Conservation (phyloP, 2,888 invertebrate genomes). For the Trachelus troglodyta region DNA sequence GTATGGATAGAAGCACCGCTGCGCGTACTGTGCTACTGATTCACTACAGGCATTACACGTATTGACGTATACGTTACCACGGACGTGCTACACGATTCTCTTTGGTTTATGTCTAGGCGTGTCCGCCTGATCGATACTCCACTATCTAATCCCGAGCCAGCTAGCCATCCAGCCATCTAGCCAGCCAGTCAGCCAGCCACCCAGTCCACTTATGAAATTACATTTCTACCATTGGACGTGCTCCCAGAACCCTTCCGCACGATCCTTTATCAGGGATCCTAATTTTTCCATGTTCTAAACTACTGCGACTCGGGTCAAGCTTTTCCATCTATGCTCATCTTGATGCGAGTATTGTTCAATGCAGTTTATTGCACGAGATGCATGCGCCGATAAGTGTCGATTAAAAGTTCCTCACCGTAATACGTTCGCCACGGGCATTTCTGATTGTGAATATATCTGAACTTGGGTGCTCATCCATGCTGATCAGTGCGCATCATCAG, state of each 20-base stretch:
- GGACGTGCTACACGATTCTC: conserved; percentile 55
- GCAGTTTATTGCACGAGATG: not conserved
- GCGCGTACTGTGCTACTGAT: conserved; percentile 46
- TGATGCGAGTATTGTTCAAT: not conserved
- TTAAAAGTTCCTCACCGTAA: not conserved
- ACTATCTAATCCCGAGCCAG: conserved; percentile 44
- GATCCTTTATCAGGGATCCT: no score
- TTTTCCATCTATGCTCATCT: no score
- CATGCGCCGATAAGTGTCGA: conserved; percentile 2
- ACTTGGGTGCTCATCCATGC: no score
- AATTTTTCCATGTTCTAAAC: no score
- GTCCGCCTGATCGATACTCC: conserved; percentile 55
- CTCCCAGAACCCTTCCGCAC: no score
- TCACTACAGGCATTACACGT: conserved; percentile 61
- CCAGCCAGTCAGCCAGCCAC: no score
- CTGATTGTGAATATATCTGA: no score
- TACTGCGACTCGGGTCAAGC: no score
- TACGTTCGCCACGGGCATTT: no score
- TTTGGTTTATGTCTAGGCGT: conserved; percentile 64
- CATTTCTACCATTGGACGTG: conserved; percentile 26
- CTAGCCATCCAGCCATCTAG: no score
- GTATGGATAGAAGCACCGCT: conserved; percentile 8
- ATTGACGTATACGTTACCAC: conserved; percentile 56
- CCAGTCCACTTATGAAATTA: conserved; percentile 39
- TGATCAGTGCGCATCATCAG: no score